Evolutionary conservation across 2,888 invertebrate genomes (phyloP).

Genomic region (Nephrocerus scutellatus): DNA sequence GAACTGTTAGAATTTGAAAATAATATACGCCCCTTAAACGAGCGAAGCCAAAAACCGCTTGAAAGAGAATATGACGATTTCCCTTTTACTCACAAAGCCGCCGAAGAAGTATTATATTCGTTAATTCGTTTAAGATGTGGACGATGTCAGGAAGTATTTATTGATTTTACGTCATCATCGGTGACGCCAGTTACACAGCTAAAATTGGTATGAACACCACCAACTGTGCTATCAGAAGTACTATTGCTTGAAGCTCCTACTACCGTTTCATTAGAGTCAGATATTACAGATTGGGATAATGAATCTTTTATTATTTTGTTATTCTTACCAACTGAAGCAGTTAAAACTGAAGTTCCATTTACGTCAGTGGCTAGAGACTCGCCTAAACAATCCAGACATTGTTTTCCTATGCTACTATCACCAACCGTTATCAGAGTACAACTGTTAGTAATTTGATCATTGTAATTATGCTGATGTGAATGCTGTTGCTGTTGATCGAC

Average conservation of each 20-base stretch:
- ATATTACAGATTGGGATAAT: slow-evolving; percentile 25
- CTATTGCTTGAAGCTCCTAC: slow-evolving; percentile 27
- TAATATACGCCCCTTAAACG: too few relatives aligned
- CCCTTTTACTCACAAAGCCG: slow-evolving; percentile 17
- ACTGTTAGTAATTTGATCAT: slow-evolving; percentile 2
- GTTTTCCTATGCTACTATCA: slow-evolving; percentile 5
- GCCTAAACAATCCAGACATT: slow-evolving; percentile 23
- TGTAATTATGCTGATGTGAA: slow-evolving; percentile 4
- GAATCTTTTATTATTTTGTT: slow-evolving; percentile 25
- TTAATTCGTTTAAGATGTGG: slow-evolving; percentile 21
- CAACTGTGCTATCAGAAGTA: slow-evolving; percentile 24
- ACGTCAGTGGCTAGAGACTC: slow-evolving; percentile 43
- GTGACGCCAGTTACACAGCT: slow-evolving; percentile 46
- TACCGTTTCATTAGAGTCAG: slow-evolving; percentile 21
- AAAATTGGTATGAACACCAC: slow-evolving; percentile 45
- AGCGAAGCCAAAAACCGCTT: too few relatives aligned
- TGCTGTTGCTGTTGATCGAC: slow-evolving; percentile 36
- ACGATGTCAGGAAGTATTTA: slow-evolving; percentile 49
- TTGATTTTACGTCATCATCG: slow-evolving; percentile 53
- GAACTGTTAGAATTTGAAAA: too few relatives aligned
- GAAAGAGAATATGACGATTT: too few relatives aligned
- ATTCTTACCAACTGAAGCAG: slow-evolving; percentile 31
- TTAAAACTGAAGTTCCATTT: slow-evolving; percentile 27
- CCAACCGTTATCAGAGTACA: slow-evolving; percentile 5
- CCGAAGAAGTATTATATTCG: slow-evolving; percentile 22